Base-by-base conservation (phyloP, 1,140 invertebrate genomes). In the Drosophila teissieri region DNA sequence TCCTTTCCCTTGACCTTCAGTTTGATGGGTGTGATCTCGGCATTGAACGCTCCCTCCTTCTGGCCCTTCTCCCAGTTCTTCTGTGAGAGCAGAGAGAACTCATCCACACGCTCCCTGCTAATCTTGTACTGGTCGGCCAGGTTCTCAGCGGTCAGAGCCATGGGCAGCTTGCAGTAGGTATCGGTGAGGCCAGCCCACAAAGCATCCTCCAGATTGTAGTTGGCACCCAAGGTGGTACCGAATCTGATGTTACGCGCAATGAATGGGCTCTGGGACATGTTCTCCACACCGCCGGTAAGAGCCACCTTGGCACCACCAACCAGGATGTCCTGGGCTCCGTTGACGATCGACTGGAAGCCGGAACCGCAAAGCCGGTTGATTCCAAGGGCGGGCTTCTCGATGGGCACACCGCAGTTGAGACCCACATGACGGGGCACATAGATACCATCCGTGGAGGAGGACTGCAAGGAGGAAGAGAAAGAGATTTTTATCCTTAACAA, bases 61-160 rank as follows among this genome's bases (percentile, higher is more conserved):
- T 98, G 94, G 11, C 97, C 98, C 89, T 94, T 93, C 92, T 97
- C 96, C 96, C 96, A 98, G 67, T 94, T 93, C 77, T 95, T 94
- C 90, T 98, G 97, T 11, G 98, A 99, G 74, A 94, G 94, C 0
- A 99, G 91, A 7, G 98, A 95, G 94, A 96, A 99, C 67, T 96
- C 93, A 91, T 99, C 98, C 61, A 96, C 96, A 79, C 99, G 97
- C 76, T 97, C 95, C 54, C 97, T 94, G 0, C 95, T 96, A 34
- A 99, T 94, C 36, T 96, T 95, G 91, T 97, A 99, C 91, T 99
- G 96, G 19, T 95, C 96, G 3, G 97, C 98, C 36, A 99, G 93
- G 92, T 99, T 99, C 93, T 99, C 99, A 10, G 99, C 99, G 2
- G 99, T 99, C 69, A 98, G 93, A 7, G 97, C 99, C 99, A 99